Percentiles rank a stretch among this genome's conserved stretches.
Conservation (phyloP, 2,797 vertebrate species). For the Serranus cabrilla region DNA sequence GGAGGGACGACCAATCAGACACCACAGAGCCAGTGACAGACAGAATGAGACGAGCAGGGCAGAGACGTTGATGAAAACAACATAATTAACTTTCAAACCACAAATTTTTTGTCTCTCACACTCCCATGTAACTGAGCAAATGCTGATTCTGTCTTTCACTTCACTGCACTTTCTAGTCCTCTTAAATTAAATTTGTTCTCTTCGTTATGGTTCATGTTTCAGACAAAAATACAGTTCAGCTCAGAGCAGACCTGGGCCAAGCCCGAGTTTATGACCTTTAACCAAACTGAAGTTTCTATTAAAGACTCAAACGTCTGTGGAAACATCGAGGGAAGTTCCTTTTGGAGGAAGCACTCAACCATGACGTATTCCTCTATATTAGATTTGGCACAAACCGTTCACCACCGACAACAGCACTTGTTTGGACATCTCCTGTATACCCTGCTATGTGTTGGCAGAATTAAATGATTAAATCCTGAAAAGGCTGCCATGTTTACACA, state of each 20-base stretch:
- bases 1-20: slow-evolving; percentile 15
- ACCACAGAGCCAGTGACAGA: background rate
- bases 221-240: slow-evolving; percentile 50
- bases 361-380: slow-evolving; percentile 29
- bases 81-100: slow-evolving; percentile 5
- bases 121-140: slow-evolving; percentile 7
- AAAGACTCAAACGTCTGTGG: slow-evolving; percentile 53
- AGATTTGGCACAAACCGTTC: slow-evolving; percentile 13
- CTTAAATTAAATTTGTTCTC: slow-evolving; percentile 32
- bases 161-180: slow-evolving; percentile 20
- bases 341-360: slow-evolving; percentile 20
- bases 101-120: background rate
- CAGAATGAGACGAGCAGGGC: background rate
- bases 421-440: slow-evolving; percentile 15
- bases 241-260: slow-evolving; percentile 34
- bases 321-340: slow-evolving; percentile 41
- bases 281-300: slow-evolving; percentile 49
- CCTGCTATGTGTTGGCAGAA: slow-evolving; percentile 12
- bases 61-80: background rate
- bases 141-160: slow-evolving; percentile 25
- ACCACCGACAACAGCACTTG: slow-evolving; percentile 13
- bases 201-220: slow-evolving; percentile 38
- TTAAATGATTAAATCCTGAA: slow-evolving; percentile 19
- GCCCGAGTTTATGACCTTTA: slow-evolving; percentile 60
- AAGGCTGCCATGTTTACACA: slow-evolving; percentile 39